Base-by-base conservation (phyloP, 2,888 invertebrate species). In the Aporophyla nigra region DNA sequence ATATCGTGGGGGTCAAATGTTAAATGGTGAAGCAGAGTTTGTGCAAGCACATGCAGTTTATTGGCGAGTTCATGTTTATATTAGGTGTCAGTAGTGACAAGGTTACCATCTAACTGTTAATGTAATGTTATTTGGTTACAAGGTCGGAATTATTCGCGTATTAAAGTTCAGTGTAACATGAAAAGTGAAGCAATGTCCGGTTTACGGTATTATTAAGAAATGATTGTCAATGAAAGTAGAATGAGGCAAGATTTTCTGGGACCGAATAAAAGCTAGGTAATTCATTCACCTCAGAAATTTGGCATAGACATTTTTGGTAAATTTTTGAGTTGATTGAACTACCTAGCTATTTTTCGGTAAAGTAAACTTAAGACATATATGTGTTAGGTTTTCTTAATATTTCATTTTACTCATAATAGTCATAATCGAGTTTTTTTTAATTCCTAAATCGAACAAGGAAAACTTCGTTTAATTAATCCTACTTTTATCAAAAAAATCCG, bases 41-140 rank as follows among this genome's bases (percentile, higher is more conserved):
- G 78, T 58, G 49, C 61, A 76, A 51, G 74, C 71, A 72, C 67
- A 67, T 71, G 73, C 69, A 77, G 58, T 81, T 80, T 84, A 81
- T 85, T 72, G 71, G 77, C 67, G 40, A 43, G 69, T 81, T 72
- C 67, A 74, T 80, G 74, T 87, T 81, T 76, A 77, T 86, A 56
- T 80, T 70, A 33, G 53, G 27, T 81, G 86, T 85, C 78, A 85
- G 85, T 75, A 68, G 74, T 69, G 75, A 68, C 88, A 88, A 87
- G 88, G 87, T 83, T 78, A 9, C 70, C 14, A 49, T 66, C 43
- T 78, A 83, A 82, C 83, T 74, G 78, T 78, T 88, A 78, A 77
- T 72, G 74, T 63, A 83, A 77, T 82, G 78, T 73, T 80, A 79
- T 80, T 76, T 63, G 43, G 53, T 54, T 73, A 12, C 81, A 78